These are phyloP conservation scores for Chrysotoxum bicinctum DNA, from an alignment of 2,888 invertebrate species.

Conservation along the genomic window DNA sequence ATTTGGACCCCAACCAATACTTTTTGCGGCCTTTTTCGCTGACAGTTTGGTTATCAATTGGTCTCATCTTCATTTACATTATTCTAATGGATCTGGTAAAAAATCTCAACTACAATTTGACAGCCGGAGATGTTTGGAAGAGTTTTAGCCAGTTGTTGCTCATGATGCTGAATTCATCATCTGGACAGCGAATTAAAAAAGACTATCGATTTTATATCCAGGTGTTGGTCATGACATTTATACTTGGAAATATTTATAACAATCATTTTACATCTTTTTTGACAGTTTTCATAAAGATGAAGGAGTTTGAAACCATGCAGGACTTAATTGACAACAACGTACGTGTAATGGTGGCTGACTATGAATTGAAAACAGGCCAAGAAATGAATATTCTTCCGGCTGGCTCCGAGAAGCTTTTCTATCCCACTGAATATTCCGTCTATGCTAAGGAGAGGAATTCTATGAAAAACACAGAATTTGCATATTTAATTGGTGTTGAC, in stretches of 20 bases:
- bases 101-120: neutral
- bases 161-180: neutral
- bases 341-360: constrained; percentile 10
- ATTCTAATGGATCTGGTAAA: constrained; percentile 26
- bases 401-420: neutral
- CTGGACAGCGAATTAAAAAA: neutral
- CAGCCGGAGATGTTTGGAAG: constrained; percentile 6
- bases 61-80: constrained; percentile 14
- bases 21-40: constrained; percentile 32
- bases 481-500: constrained; percentile 15
- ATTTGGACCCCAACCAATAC: constrained; percentile 30
- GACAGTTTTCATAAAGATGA: constrained; percentile 48
- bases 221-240: constrained; percentile 40
- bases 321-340: constrained; percentile 46
- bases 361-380: neutral
- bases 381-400: neutral
- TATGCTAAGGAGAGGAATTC: neutral
- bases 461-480: constrained; percentile 33
- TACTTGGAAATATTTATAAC: constrained; percentile 26
- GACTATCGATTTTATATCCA: constrained; percentile 44
- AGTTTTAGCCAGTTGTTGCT: constrained; percentile 24
- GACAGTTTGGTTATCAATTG: constrained; percentile 34
- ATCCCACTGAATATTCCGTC: neutral
- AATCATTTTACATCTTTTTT: constrained; percentile 41
- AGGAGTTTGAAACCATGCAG: constrained; percentile 29